These are phyloP conservation scores for Mirounga angustirostris DNA, from an alignment of 2,113 vertebrate genomes.

Conservation along the genomic window DNA sequence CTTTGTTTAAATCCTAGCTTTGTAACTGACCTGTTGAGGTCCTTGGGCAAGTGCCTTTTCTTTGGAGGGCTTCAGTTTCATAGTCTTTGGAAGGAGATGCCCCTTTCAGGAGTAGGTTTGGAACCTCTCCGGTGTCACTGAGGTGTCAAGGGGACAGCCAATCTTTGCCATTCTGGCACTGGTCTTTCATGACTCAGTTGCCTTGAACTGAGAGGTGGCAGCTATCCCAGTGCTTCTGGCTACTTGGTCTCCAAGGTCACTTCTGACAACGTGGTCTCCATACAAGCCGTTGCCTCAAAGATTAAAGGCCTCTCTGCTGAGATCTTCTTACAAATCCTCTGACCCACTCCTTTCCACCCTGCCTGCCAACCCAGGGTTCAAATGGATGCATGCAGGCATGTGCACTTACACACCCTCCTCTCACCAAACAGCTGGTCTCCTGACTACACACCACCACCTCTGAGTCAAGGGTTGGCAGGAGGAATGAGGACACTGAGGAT, in stretches of 20 bases:
- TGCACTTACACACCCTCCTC: background rate
- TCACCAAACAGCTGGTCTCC: background rate
- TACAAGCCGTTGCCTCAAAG: constrained; percentile 36
- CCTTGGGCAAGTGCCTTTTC: background rate
- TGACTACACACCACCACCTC: background rate
- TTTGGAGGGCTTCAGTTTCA: background rate
- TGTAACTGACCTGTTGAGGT: background rate
- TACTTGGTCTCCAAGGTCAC: constrained; percentile 21
- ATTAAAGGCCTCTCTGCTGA: constrained; percentile 61
- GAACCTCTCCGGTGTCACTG: background rate
- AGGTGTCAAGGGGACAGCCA: background rate
- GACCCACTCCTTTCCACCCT: constrained; percentile 36
- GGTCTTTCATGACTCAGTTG: constrained; percentile 44
- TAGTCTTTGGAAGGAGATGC: background rate
- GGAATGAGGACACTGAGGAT: background rate
- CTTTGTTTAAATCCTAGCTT: background rate
- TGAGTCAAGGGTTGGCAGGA: background rate
- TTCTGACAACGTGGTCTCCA: background rate
- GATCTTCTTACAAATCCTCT: constrained; percentile 69
- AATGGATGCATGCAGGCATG: background rate
- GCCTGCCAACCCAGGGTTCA: constrained; percentile 50
- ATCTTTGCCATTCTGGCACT: background rate
- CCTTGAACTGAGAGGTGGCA: background rate
- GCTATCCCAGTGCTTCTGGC: background rate
- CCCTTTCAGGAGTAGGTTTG: constrained; percentile 1